Percentiles rank a stretch among this genome's conserved stretches.
These are phyloP conservation scores for Clangula hyemalis DNA, from an alignment of 2,797 vertebrate genomes.

Conservation along the genomic window DNA sequence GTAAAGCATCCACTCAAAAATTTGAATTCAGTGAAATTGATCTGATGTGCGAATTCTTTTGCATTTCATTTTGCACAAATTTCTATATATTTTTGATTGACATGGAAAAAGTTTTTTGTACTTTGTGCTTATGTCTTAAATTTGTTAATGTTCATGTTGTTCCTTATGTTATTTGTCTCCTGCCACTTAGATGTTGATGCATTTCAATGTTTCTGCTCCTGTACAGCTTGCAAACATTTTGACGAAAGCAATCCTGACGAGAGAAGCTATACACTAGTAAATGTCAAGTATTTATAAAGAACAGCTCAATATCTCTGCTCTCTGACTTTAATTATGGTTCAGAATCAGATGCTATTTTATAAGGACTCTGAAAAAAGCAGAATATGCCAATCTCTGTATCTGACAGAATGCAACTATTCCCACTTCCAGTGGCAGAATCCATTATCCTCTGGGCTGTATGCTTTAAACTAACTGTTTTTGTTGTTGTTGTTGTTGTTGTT, in stretches of 20 bases:
- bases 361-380: constrained; percentile 9
- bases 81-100: background rate
- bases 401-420: background rate
- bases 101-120: background rate
- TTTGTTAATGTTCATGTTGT: background rate
- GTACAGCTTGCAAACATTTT: constrained; percentile 53
- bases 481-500: background rate
- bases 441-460: background rate
- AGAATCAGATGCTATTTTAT: background rate
- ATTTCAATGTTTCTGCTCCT: constrained; percentile 27
- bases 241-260: constrained; percentile 45
- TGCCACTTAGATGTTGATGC: background rate
- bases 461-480: background rate
- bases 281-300: constrained; percentile 58
- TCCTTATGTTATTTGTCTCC: background rate
- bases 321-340: constrained; percentile 15
- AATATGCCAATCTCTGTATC: background rate
- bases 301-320: background rate
- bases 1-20: background rate
- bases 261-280: constrained; percentile 24
- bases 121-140: background rate
- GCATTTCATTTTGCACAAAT: background rate
- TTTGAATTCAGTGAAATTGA: background rate
- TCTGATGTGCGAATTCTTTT: background rate
- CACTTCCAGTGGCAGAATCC: background rate